phyloP scores from a whole-genome alignment of 2,888 invertebrate genomes.

The Marronus borbonicus region DNA sequence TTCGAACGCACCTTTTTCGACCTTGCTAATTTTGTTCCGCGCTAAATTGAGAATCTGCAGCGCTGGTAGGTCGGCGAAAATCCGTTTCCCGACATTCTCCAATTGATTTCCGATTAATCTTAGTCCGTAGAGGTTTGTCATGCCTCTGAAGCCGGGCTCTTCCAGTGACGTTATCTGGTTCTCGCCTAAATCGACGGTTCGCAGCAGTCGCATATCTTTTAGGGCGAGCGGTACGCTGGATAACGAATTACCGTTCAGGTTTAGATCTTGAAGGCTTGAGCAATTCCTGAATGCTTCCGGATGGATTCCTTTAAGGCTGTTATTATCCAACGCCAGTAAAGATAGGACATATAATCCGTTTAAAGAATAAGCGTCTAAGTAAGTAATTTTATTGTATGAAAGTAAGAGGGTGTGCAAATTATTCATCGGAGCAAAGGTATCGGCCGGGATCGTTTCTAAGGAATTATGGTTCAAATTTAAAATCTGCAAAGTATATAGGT shows the following conservation, averaged over 20 bases:
- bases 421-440: constrained; percentile 92
- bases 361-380: constrained; percentile 88
- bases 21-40: constrained; percentile 84
- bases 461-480: constrained; percentile 89
- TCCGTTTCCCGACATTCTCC: constrained; percentile 85
- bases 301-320: constrained; percentile 87
- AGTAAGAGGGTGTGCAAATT: constrained; percentile 91
- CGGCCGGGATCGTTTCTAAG: constrained; percentile 87
- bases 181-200: constrained; percentile 92
- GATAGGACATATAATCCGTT: constrained; percentile 92
- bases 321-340: constrained; percentile 88
- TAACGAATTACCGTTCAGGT: constrained; percentile 90
- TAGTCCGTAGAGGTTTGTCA: constrained; percentile 89
- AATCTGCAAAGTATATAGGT: constrained; percentile 88
- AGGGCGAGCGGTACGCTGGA: constrained; percentile 86
- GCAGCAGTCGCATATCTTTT: constrained; percentile 87
- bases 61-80: constrained; percentile 85
- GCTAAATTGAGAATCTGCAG: constrained; percentile 91
- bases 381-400: constrained; percentile 88
- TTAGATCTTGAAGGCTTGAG: constrained; percentile 90
- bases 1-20: constrained; percentile 88
- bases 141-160: constrained; percentile 86
- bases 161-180: constrained; percentile 88
- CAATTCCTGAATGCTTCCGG: constrained; percentile 92
- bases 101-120: constrained; percentile 92